A percentile compares a stretch with the other conserved stretches of the same genome.
phyloP scores from a whole-genome alignment of 92 coral and sea anemone genomes.

The Galaxea fascicularis region DNA sequence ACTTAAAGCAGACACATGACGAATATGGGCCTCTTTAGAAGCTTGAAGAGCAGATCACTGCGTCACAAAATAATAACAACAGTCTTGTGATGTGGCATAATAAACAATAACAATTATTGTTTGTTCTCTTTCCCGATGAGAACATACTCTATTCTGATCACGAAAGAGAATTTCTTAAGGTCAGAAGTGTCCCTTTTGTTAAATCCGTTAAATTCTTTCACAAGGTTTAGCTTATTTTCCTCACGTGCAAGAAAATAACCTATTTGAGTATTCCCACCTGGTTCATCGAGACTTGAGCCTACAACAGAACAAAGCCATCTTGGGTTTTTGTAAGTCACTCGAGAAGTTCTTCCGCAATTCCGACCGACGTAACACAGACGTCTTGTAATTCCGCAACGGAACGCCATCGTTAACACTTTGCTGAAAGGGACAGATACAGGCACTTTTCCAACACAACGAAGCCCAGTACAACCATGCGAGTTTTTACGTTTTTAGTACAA shows the following conservation, averaged over 20 bases:
- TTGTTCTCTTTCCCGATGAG: no score
- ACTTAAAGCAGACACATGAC: no score
- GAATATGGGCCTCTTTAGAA: no score
- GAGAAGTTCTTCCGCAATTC: slow-evolving; percentile 31
- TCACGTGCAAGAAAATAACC: not conserved
- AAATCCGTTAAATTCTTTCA: not conserved
- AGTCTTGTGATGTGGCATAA: slow-evolving; percentile 26
- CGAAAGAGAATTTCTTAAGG: not conserved
- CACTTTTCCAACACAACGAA: not conserved
- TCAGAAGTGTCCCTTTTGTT: no score
- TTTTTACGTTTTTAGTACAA: no score
- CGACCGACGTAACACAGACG: slow-evolving; percentile 34
- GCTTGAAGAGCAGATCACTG: not conserved
- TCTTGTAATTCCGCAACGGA: slow-evolving; percentile 59
- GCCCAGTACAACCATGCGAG: no score
- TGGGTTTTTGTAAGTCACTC: slow-evolving; percentile 5
- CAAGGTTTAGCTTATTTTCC: not conserved
- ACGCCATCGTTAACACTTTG: slow-evolving; percentile 55
- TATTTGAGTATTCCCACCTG: slow-evolving; percentile 15
- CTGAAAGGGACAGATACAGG: not conserved
- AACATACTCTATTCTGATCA: not conserved
- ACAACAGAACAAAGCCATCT: slow-evolving; percentile 50
- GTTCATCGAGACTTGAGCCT: slow-evolving; percentile 42
- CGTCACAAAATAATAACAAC: not conserved
- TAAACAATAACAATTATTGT: no score